These are phyloP conservation scores for Orthosia cruda DNA, from an alignment of 2,888 invertebrate species.

Conservation along the genomic window DNA sequence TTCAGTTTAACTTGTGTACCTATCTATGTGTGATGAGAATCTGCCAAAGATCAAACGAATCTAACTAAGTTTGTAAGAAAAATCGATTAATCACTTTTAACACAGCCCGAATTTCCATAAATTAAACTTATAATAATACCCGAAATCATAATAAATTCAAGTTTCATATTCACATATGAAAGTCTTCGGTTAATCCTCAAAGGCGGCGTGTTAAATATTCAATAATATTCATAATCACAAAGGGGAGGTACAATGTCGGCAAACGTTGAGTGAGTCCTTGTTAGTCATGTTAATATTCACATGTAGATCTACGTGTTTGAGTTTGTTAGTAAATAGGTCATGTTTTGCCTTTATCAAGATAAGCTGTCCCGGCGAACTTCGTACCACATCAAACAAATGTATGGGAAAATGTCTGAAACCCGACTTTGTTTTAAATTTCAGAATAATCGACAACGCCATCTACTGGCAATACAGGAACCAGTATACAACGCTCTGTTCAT, in stretches of 20 bases:
- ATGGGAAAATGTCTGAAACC: too few relatives aligned
- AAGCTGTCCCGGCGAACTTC: too few relatives aligned
- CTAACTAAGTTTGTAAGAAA: neutral
- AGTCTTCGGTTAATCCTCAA: constrained; percentile 56
- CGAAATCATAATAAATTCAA: constrained; percentile 42
- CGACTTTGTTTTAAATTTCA: too few relatives aligned
- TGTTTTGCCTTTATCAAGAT: too few relatives aligned
- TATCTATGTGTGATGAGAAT: too few relatives aligned
- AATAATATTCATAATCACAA: constrained; percentile 49
- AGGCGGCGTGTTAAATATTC: constrained; percentile 56
- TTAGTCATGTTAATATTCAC: constrained; percentile 16
- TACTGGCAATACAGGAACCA: too few relatives aligned
- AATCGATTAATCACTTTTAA: neutral
- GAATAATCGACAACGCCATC: too few relatives aligned
- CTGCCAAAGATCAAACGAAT: neutral
- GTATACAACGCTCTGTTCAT: too few relatives aligned
- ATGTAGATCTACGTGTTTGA: constrained; percentile 15
- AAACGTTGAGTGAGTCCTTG: constrained; percentile 16
- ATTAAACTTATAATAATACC: constrained; percentile 33
- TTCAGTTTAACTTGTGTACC: too few relatives aligned
- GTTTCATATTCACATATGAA: constrained; percentile 59
- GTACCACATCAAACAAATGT: too few relatives aligned
- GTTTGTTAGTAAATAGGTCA: neutral
- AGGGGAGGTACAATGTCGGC: constrained; percentile 44
- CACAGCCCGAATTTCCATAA: constrained; percentile 32